Conservation (phyloP, 2,888 invertebrate species). For the Agonopterix heracliana region DNA sequence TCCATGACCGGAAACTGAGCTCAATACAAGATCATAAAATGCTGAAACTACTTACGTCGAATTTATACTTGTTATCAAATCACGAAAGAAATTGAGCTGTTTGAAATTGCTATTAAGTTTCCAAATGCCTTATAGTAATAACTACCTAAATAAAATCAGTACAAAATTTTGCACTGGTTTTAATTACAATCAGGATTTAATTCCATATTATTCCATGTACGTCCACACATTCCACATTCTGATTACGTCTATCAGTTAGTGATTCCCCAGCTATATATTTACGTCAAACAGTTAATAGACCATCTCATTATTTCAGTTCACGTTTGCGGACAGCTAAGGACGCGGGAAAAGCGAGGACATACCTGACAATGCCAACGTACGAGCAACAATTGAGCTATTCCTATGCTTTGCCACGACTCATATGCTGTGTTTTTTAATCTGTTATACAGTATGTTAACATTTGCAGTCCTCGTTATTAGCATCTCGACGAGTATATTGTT, state of each 20-base stretch:
- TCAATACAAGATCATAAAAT: no score
- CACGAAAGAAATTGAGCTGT: no score
- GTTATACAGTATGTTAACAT: conserved; percentile 36
- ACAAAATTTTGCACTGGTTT: background rate
- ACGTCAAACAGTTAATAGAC: conserved; percentile 57
- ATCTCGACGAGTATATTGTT: conserved; percentile 13
- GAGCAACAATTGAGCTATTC: conserved; percentile 39
- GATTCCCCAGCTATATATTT: conserved; percentile 40
- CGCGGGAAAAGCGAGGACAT: conserved; percentile 49
- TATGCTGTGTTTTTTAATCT: conserved; percentile 34
- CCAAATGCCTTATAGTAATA: no score
- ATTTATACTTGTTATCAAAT: no score
- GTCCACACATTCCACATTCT: background rate
- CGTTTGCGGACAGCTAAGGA: conserved; percentile 58
- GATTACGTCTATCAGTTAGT: background rate
- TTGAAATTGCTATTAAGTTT: no score
- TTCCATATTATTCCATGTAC: background rate
- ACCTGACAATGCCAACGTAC: conserved; percentile 15
- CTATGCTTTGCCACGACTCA: conserved; percentile 45
- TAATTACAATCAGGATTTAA: background rate
- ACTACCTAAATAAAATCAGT: background rate
- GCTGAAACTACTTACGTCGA: no score
- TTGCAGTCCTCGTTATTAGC: conserved; percentile 37
- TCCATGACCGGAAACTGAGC: no score
- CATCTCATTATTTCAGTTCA: conserved; percentile 65